A percentile compares a stretch with the other conserved stretches of the same genome.
Conservation (phyloP, 2,888 invertebrate species). For the Micoletzkya japonica region DNA sequence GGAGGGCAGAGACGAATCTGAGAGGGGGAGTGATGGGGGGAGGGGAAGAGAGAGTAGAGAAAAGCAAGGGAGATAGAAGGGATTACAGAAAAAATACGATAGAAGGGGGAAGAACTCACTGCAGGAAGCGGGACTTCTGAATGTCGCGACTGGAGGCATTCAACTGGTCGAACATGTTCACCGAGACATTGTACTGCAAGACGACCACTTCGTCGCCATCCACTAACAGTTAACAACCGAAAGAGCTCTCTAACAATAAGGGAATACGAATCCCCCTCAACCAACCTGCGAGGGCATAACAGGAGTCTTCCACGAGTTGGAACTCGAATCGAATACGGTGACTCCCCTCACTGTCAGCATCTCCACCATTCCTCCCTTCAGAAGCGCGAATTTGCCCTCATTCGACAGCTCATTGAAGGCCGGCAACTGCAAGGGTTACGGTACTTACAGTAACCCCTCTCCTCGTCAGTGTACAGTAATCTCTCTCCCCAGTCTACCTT, state of each 20-base stretch:
- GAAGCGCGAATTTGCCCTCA: conserved; percentile 59
- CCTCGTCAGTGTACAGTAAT: neutral
- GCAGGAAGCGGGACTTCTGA: conserved; percentile 48
- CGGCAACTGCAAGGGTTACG: conserved; percentile 33
- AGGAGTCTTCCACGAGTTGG: conserved; percentile 51
- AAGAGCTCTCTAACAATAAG: too few species aligned
- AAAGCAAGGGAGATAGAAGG: too few species aligned
- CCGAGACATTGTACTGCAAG: conserved; percentile 32
- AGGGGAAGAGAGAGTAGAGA: too few species aligned
- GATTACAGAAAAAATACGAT: neutral
- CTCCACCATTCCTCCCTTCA: conserved; percentile 61
- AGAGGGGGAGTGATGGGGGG: too few species aligned
- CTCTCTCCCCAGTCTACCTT: conserved; percentile 22
- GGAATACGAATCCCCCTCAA: neutral
- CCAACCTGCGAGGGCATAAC: conserved; percentile 7
- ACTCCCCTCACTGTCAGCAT: conserved; percentile 60
- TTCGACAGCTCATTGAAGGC: conserved; percentile 56
- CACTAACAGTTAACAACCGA: neutral
- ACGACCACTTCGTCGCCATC: neutral
- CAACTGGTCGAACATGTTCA: conserved; percentile 58
- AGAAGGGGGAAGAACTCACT: conserved; percentile 34
- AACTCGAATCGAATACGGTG: conserved; percentile 47
- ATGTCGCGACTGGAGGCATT: conserved; percentile 43
- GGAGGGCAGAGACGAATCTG: conserved; percentile 53
- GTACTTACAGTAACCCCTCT: neutral